Conservation (phyloP, 2,797 vertebrate species). For the Spea hammondii region DNA sequence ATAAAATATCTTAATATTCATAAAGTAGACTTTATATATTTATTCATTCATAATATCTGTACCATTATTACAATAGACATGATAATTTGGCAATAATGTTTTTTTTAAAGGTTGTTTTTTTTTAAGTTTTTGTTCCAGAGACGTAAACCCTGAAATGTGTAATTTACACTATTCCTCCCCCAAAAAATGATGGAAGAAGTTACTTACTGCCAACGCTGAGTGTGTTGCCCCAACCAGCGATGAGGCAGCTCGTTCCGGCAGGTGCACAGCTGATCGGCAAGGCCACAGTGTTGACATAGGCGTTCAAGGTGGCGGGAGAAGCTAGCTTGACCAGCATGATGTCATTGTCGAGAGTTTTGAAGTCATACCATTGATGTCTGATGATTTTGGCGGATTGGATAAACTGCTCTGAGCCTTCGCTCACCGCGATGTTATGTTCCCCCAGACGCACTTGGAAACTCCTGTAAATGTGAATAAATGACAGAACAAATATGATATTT, state of each 20-base stretch:
- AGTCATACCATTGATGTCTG: constrained; percentile 63
- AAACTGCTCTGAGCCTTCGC: constrained; percentile 69
- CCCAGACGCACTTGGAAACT: constrained; percentile 76
- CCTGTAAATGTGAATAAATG: constrained; percentile 62
- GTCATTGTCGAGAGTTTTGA: constrained; percentile 71
- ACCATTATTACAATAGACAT: too few species aligned
- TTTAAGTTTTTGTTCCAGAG: too few species aligned
- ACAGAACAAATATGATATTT: too few species aligned
- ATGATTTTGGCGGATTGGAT: constrained; percentile 68
- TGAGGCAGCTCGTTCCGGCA: constrained; percentile 70
- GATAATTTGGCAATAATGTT: too few species aligned
- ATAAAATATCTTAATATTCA: too few species aligned
- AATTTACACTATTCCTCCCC: too few species aligned
- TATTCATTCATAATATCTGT: too few species aligned
- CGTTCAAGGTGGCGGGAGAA: constrained; percentile 64
- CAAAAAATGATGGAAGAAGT: background rate
- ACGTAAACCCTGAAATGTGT: too few species aligned
- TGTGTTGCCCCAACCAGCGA: constrained; percentile 82
- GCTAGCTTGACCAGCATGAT: constrained; percentile 83
- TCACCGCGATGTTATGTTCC: constrained; percentile 65
- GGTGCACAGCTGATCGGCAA: constrained; percentile 69
- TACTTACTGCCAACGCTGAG: constrained; percentile 66
- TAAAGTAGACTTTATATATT: too few species aligned
- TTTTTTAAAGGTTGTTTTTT: too few species aligned
- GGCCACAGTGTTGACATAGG: constrained; percentile 67